A percentile compares a stretch with the other conserved stretches of the same genome.
These are phyloP conservation scores for Sinocyclocheilus maitianheensis DNA, from an alignment of 2,113 vertebrate genomes.

Conservation along the genomic window DNA sequence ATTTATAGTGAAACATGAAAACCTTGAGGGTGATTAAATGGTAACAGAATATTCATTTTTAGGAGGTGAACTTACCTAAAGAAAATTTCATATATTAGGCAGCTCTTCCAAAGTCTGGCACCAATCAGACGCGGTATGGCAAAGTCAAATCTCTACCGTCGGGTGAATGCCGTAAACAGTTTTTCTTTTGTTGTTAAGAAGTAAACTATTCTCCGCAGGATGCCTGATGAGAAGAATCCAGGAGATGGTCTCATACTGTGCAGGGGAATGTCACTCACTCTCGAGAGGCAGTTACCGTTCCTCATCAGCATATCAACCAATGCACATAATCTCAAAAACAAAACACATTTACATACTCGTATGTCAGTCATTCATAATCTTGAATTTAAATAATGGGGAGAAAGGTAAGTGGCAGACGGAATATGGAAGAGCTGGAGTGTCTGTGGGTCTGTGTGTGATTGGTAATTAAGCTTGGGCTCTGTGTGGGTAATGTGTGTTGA, in stretches of 20 bases:
- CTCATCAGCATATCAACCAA: constrained; percentile 41
- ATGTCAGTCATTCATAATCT: constrained; percentile 53
- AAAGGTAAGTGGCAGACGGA: constrained; percentile 40
- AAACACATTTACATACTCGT: constrained; percentile 52
- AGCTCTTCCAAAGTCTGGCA: background rate
- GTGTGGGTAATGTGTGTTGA: constrained; percentile 63
- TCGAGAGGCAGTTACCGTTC: constrained; percentile 47
- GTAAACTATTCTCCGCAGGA: constrained; percentile 42
- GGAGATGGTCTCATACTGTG: constrained; percentile 39
- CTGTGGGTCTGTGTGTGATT: constrained; percentile 37
- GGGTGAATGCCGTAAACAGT: constrained; percentile 5
- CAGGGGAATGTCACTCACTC: constrained; percentile 53
- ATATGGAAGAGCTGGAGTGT: constrained; percentile 38
- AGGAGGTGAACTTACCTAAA: background rate
- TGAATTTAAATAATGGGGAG: constrained; percentile 50
- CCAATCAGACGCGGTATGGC: background rate
- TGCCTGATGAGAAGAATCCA: constrained; percentile 50
- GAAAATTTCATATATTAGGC: background rate
- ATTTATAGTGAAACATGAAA: background rate
- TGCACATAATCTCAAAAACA: constrained; percentile 49
- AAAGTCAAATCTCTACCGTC: constrained; percentile 15
- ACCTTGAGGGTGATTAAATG: background rate
- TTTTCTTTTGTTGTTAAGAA: constrained; percentile 3
- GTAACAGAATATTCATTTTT: background rate
- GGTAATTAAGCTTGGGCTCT: constrained; percentile 66